A percentile compares a stretch with the other conserved stretches of the same genome.
Conservation (phyloP, 37 sponge, comb jelly and placozoan species). For the Corticium candelabrum region DNA sequence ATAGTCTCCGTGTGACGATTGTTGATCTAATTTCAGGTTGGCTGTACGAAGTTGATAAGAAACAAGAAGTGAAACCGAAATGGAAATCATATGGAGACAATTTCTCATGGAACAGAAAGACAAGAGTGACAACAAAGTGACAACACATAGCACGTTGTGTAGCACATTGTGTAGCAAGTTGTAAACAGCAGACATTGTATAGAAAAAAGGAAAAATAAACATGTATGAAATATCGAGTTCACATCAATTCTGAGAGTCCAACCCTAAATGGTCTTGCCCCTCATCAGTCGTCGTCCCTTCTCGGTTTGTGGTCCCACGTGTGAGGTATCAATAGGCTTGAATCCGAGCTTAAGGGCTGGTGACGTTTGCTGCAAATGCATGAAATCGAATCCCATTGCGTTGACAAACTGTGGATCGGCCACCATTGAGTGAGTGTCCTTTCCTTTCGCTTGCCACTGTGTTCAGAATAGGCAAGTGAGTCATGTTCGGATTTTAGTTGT, state of each 20-base stretch:
- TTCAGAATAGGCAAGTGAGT: no score
- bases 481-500: conserved; percentile 12
- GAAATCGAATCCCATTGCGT: neutral
- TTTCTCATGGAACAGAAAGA: conserved; percentile 94
- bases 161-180: no score
- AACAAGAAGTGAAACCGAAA: conserved; percentile 38
- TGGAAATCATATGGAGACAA: conserved; percentile 79
- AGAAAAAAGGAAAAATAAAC: neutral
- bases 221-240: no score
- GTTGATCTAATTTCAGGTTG: conserved; percentile 41
- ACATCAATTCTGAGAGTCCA: no score
- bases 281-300: no score
- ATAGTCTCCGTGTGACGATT: neutral
- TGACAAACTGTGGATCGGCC: neutral
- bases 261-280: no score
- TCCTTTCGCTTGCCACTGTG: conserved; percentile 18
- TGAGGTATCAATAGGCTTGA: neutral
- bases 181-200: no score
- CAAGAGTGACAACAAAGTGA: conserved; percentile 74
- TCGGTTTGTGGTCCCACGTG: neutral
- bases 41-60: conserved; percentile 69
- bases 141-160: no score
- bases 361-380: neutral
- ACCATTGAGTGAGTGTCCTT: neutral
- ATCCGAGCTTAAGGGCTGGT: conserved; percentile 7